Evolutionary conservation across 92 coral and sea anemone species (phyloP).

Genomic region (Chrysogorgia sp.): DNA sequence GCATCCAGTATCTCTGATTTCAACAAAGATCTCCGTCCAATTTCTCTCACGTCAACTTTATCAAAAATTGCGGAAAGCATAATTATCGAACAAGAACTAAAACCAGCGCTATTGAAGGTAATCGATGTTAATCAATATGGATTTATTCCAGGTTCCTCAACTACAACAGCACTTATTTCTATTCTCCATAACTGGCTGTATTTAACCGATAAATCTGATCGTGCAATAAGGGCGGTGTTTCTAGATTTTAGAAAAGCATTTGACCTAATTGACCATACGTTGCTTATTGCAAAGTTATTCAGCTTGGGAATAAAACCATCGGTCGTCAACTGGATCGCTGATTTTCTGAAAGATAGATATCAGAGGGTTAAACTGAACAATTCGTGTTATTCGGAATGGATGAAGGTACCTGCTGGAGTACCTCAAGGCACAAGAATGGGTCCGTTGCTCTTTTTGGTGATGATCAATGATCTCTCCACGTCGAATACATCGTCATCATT

Average conservation of each 20-base stretch:
- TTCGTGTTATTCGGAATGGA: too few species aligned
- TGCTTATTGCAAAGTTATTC: slow-evolving; percentile 45
- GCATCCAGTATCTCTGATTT: slow-evolving; percentile 41
- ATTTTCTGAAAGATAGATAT: slow-evolving; percentile 28
- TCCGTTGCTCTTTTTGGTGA: too few species aligned
- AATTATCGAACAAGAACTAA: too few species aligned
- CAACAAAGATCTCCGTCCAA: slow-evolving; percentile 51
- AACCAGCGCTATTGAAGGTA: slow-evolving; percentile 20
- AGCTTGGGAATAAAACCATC: slow-evolving; percentile 46
- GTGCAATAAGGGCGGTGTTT: slow-evolving; percentile 35
- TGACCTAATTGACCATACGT: slow-evolving; percentile 56
- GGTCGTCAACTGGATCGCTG: neutral
- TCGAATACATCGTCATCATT: too few species aligned
- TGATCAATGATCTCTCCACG: too few species aligned
- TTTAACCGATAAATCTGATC: slow-evolving; percentile 39
- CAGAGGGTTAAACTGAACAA: slow-evolving; percentile 50
- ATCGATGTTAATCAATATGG: slow-evolving; percentile 59
- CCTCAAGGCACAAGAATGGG: too few species aligned
- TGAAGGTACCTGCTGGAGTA: too few species aligned
- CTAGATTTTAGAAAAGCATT: slow-evolving; percentile 51
- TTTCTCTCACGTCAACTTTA: slow-evolving; percentile 61
- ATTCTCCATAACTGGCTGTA: slow-evolving; percentile 38
- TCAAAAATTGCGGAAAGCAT: slow-evolving; percentile 55
- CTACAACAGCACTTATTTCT: slow-evolving; percentile 53
- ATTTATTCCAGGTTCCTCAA: slow-evolving; percentile 54